Evolutionary conservation across 1,140 invertebrate genomes (phyloP).

Genomic region (Drosophila guanche): DNA sequence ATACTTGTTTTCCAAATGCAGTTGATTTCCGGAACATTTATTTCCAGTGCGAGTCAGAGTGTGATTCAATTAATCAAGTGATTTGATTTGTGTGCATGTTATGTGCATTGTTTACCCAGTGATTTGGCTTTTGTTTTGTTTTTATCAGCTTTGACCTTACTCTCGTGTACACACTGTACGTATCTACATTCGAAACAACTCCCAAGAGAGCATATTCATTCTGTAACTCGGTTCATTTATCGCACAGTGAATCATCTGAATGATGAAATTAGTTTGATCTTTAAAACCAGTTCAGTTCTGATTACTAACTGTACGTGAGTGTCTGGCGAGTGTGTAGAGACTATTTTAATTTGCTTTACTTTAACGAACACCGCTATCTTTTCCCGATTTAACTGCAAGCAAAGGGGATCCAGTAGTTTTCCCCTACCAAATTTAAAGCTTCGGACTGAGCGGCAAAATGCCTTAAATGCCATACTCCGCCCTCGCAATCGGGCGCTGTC

Average conservation of each 20-base stretch:
- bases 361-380: not conserved
- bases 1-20: no score
- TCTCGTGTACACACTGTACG: not conserved
- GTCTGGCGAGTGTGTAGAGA: no score
- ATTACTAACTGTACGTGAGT: not conserved
- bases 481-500: slow-evolving; percentile 19
- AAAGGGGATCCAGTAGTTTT: not conserved
- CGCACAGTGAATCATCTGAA: slow-evolving; percentile 24
- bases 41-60: no score
- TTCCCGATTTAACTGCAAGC: not conserved
- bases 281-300: slow-evolving; percentile 38
- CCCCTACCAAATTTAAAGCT: not conserved
- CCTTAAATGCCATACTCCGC: slow-evolving; percentile 61
- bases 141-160: slow-evolving; percentile 31
- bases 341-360: slow-evolving; percentile 1
- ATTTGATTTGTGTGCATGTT: not conserved
- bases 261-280: slow-evolving; percentile 40
- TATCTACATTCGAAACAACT: slow-evolving; percentile 1
- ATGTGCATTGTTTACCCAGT: slow-evolving; percentile 22
- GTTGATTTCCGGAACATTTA: no score
- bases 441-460: slow-evolving; percentile 32
- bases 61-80: slow-evolving; percentile 17
- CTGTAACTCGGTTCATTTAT: slow-evolving; percentile 26
- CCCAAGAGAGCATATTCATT: slow-evolving; percentile 24
- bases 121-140: slow-evolving; percentile 23